These are phyloP conservation scores for Copidosoma floridanum DNA, from an alignment of 1,140 invertebrate species.

Conservation along the genomic window DNA sequence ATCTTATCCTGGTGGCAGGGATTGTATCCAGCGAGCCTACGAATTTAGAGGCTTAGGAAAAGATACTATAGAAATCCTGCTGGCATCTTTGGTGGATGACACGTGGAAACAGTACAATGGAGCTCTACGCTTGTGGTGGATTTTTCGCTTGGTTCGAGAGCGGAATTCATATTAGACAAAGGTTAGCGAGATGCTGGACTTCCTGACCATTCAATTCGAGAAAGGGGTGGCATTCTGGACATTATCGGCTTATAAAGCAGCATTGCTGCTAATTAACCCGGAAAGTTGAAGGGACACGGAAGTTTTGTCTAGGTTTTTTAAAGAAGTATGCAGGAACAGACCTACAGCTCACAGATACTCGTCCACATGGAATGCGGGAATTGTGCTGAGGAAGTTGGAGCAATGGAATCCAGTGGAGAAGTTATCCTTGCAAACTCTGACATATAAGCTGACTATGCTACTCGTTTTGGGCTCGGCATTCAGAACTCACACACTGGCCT, in stretches of 20 bases:
- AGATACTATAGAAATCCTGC: too few relatives aligned
- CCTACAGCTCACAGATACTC: slow-evolving; percentile 36
- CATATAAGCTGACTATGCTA: slow-evolving; percentile 26
- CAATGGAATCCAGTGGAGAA: slow-evolving; percentile 15
- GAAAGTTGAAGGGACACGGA: slow-evolving; percentile 8
- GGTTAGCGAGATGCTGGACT: neutral
- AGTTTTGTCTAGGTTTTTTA: slow-evolving; percentile 31
- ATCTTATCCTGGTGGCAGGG: too few relatives aligned
- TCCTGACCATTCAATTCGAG: neutral
- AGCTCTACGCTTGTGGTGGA: slow-evolving; percentile 10
- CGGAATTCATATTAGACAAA: neutral
- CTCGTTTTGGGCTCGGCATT: slow-evolving; percentile 33
- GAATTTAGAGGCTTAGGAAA: too few relatives aligned
- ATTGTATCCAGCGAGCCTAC: too few relatives aligned
- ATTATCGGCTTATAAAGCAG: slow-evolving; percentile 25
- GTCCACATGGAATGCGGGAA: slow-evolving; percentile 32
- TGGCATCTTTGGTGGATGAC: too few relatives aligned
- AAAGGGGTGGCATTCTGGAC: slow-evolving; percentile 31
- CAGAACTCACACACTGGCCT: slow-evolving; percentile 32
- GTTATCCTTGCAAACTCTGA: too few relatives aligned
- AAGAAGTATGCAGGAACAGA: slow-evolving; percentile 32
- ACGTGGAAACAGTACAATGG: neutral
- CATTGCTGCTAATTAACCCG: slow-evolving; percentile 18
- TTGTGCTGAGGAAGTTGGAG: slow-evolving; percentile 29
- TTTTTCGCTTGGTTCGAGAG: neutral